Conservation (phyloP, 2,888 invertebrate genomes). For the Apocheima hispidaria region DNA sequence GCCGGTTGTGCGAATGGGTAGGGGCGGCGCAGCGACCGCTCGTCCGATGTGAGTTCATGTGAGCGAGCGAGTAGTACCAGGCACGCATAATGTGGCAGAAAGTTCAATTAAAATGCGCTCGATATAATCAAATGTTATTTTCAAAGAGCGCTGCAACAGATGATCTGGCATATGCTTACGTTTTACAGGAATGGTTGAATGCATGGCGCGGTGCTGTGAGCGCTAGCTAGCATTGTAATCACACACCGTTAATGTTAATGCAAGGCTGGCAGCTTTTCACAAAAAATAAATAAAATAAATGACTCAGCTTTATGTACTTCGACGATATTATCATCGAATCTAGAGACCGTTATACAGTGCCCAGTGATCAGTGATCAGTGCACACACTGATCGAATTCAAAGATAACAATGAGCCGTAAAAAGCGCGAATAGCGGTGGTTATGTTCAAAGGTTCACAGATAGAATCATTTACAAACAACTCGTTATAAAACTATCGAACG, state of each 20-base stretch:
- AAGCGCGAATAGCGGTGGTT: conserved; percentile 46
- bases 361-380: conserved; percentile 27
- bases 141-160: conserved; percentile 72
- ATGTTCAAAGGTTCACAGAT: conserved; percentile 45
- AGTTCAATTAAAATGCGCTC: conserved; percentile 76
- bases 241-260: conserved; percentile 44
- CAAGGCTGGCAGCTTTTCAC: conserved; percentile 59
- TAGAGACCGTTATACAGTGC: conserved; percentile 55
- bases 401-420: conserved; percentile 49
- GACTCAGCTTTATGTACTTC: conserved; percentile 44
- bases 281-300: conserved; percentile 59
- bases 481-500: conserved; percentile 54
- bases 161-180: conserved; percentile 29
- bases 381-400: conserved; percentile 45
- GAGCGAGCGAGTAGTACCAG: conserved; percentile 63
- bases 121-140: conserved; percentile 81
- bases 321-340: conserved; percentile 60
- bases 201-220: conserved; percentile 4
- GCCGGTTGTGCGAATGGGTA: conserved; percentile 49
- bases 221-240: conserved; percentile 10
- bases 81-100: conserved; percentile 69
- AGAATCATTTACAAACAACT: conserved; percentile 56
- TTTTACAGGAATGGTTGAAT: conserved; percentile 35
- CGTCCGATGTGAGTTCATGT: conserved; percentile 54
- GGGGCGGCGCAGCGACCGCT: conserved; percentile 53